Evolutionary conservation across 2,888 invertebrate genomes (phyloP).

Genomic region (Aporophyla nigra): DNA sequence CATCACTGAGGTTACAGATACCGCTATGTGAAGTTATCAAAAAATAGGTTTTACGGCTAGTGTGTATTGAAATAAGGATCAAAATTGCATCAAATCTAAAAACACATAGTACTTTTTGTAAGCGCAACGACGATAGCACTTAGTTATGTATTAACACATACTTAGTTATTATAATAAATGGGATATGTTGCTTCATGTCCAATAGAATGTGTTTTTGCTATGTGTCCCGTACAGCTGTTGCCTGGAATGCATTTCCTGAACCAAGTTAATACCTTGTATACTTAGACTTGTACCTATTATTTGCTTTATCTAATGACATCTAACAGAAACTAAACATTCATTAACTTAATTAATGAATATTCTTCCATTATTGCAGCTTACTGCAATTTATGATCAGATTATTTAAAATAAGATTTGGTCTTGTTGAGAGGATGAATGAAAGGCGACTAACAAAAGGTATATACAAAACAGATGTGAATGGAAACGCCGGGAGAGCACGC

Average conservation of each 20-base stretch:
- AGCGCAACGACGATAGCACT: background rate
- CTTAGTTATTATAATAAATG: slow-evolving; percentile 45
- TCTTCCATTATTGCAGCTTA: background rate
- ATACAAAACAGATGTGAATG: too few species aligned
- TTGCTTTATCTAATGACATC: slow-evolving; percentile 13
- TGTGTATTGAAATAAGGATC: too few species aligned
- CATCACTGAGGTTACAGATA: background rate
- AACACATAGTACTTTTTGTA: too few species aligned
- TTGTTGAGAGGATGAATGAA: too few species aligned
- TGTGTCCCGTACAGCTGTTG: slow-evolving; percentile 22
- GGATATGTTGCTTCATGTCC: slow-evolving; percentile 32
- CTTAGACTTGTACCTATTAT: slow-evolving; percentile 13
- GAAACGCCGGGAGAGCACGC: too few species aligned
- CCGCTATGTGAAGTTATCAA: too few species aligned
- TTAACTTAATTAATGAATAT: background rate
- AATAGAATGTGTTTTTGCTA: slow-evolving; percentile 46
- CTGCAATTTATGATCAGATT: too few species aligned
- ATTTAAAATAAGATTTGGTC: too few species aligned
- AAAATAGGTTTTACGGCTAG: too few species aligned
- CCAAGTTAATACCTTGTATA: background rate
- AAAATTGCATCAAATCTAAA: too few species aligned
- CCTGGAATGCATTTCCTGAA: slow-evolving; percentile 55
- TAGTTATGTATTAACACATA: slow-evolving; percentile 16
- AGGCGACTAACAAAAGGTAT: too few species aligned
- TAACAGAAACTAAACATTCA: background rate